Conservation (phyloP, 2,797 vertebrate species). For the Mionectes olivaceus region DNA sequence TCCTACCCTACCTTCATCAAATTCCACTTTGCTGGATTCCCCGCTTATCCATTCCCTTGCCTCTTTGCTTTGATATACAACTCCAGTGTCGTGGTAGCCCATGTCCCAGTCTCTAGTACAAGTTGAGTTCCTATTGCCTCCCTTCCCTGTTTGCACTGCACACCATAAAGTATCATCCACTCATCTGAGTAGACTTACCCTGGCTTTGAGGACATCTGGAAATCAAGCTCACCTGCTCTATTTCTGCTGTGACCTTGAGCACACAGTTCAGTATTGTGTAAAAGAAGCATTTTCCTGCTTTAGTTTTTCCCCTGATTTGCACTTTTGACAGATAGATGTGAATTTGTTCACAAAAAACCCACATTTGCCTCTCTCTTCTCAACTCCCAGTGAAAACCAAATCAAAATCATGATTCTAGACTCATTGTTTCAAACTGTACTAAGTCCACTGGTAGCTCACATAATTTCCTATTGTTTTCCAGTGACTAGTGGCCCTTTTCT, state of each 20-base stretch:
- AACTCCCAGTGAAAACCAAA: neutral
- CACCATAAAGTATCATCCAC: neutral
- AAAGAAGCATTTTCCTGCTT: neutral
- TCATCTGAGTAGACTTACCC: neutral
- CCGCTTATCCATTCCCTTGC: neutral
- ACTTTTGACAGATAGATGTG: neutral
- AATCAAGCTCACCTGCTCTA: neutral
- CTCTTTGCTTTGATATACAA: neutral
- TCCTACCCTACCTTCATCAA: neutral
- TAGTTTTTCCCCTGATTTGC: neutral
- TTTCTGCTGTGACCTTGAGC: neutral
- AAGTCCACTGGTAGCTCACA: neutral
- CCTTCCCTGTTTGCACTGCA: neutral
- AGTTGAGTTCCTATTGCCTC: neutral
- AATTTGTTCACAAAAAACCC: neutral
- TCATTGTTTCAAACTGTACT: neutral
- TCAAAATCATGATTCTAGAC: neutral
- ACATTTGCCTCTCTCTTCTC: neutral
- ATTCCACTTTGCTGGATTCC: neutral
- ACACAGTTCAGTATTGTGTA: neutral
- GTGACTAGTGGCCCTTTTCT: neutral
- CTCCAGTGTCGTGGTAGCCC: neutral
- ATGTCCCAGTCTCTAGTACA: neutral
- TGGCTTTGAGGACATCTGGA: neutral
- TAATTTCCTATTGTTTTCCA: neutral